Evolutionary conservation across 2,888 invertebrate species (phyloP), one percentile per base, ranked within the genome.

Genomic region (Drosophila paramelanica): DNA sequence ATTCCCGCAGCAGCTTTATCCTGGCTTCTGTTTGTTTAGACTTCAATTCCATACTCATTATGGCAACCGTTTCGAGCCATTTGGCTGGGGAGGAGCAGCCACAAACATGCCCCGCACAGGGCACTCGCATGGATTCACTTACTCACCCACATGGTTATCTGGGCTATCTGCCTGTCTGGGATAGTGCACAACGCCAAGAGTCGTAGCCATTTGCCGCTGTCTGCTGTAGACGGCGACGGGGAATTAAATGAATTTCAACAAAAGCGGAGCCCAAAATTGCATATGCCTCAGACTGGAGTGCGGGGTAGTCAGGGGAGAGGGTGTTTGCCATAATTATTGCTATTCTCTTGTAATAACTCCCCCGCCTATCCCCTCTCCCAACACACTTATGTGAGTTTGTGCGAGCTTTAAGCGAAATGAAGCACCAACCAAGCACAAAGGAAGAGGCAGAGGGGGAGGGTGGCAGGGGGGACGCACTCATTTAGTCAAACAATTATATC

Each of bases 21-120:
- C 17, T 36, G 25, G n/a, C 55, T 33, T 41, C 53, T 77, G 73
- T 88, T 88, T 88, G 79, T 67, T 88, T 84, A 76, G 87, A 86
- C 79, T 87, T 84, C 80, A 84, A 89, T 90, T 88, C 81, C 80
- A 72, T 75, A 69, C 82, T 73, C 78, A 89, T 89, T 87, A 77
- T 58, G 71, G 43, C 46, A 70, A 64, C 62, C 70, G 66, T 62
- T 67, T 73, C 51, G 43, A 64, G 57, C 59, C 60, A 55, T 51
- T 50, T 51, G 58, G 2, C 17, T 25, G 38, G 53, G 58, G 1
- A 33, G 1, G 33, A 64, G 45, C 42, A 49, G 38, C 43, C 51
- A 39, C 61, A 53, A 49, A 33, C 47, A 56, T 58, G 43, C 10
- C 55, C 47, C 38, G 60, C 52, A 14, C 14, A 55, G 23, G 39